A percentile compares a stretch with the other conserved stretches of the same genome.
Evolutionary conservation across 2,888 invertebrate genomes (phyloP).

Genomic region (Lepidochitona cinerea): DNA sequence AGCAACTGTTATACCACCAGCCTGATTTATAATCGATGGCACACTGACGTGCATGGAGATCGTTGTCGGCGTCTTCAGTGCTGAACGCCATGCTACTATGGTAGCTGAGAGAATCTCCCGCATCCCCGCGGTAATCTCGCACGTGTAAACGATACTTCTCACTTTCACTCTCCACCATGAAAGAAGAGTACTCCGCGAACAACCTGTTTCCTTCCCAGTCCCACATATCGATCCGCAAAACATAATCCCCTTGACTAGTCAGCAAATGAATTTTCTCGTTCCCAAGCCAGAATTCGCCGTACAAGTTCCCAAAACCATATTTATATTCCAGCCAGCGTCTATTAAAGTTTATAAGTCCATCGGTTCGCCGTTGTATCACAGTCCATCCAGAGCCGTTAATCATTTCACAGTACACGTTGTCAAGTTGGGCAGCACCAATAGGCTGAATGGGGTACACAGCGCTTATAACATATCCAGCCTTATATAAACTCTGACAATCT

Average conservation of each 20-base stretch:
- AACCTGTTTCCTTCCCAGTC: slow-evolving; percentile 67
- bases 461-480: slow-evolving; percentile 48
- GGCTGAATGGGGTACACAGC: slow-evolving; percentile 63
- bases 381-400: slow-evolving; percentile 62
- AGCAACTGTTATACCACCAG: slow-evolving; percentile 69
- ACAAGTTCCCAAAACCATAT: slow-evolving; percentile 66
- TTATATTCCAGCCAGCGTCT: slow-evolving; percentile 64
- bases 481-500: slow-evolving; percentile 66
- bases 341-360: slow-evolving; percentile 60
- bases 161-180: slow-evolving; percentile 52
- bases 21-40: slow-evolving; percentile 67
- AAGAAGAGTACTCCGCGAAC: slow-evolving; percentile 62
- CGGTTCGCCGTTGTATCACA: slow-evolving; percentile 56
- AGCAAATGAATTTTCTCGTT: slow-evolving; percentile 58
- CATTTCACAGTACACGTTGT: slow-evolving; percentile 65
- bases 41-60: slow-evolving; percentile 63
- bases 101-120: slow-evolving; percentile 66
- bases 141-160: slow-evolving; percentile 57
- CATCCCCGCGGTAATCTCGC: slow-evolving; percentile 52
- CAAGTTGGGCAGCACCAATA: slow-evolving; percentile 30
- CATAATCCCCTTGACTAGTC: slow-evolving; percentile 54
- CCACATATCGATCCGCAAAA: slow-evolving; percentile 66
- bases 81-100: slow-evolving; percentile 68
- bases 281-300: slow-evolving; percentile 68
- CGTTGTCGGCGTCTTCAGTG: slow-evolving; percentile 68